Conservation (phyloP, 2,113 vertebrate species). For the Phylloscopus trochilus region DNA sequence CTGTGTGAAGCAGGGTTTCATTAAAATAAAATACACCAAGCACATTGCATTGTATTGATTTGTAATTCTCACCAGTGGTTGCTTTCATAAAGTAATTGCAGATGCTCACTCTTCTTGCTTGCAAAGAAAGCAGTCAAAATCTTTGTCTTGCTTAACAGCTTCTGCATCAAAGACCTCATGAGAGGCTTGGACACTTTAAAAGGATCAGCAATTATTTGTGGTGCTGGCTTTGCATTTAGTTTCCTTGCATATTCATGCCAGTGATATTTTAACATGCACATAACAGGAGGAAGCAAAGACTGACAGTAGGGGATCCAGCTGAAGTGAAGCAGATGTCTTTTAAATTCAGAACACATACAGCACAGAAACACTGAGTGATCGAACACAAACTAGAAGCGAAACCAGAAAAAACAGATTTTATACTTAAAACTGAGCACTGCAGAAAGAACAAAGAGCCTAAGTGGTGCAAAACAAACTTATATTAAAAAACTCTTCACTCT, state of each 20-base stretch:
- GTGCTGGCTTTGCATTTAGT: constrained; percentile 30
- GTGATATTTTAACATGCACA: constrained; percentile 24
- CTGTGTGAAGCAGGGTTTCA: neutral
- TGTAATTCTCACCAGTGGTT: constrained; percentile 18
- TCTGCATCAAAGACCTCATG: constrained; percentile 23
- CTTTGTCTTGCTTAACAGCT: constrained; percentile 14
- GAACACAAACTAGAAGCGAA: constrained; percentile 26
- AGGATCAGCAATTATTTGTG: constrained; percentile 44
- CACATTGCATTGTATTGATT: constrained; percentile 30
- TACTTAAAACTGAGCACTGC: neutral
- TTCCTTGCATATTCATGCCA: constrained; percentile 52
- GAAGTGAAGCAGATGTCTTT: constrained; percentile 59
- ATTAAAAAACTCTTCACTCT: neutral
- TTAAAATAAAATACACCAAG: constrained; percentile 8
- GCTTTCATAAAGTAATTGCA: constrained; percentile 42
- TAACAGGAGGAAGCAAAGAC: constrained; percentile 21
- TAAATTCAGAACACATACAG: constrained; percentile 53
- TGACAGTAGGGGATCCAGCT: constrained; percentile 40
- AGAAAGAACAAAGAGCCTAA: neutral
- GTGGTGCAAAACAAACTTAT: neutral
- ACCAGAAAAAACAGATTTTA: neutral
- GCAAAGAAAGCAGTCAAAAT: constrained; percentile 8
- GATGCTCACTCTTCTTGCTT: constrained; percentile 12
- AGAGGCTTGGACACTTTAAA: constrained; percentile 39
- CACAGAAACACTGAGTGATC: constrained; percentile 32